Evolutionary conservation across 2,113 vertebrate genomes (phyloP).

Genomic region (Ctenomys sociabilis): DNA sequence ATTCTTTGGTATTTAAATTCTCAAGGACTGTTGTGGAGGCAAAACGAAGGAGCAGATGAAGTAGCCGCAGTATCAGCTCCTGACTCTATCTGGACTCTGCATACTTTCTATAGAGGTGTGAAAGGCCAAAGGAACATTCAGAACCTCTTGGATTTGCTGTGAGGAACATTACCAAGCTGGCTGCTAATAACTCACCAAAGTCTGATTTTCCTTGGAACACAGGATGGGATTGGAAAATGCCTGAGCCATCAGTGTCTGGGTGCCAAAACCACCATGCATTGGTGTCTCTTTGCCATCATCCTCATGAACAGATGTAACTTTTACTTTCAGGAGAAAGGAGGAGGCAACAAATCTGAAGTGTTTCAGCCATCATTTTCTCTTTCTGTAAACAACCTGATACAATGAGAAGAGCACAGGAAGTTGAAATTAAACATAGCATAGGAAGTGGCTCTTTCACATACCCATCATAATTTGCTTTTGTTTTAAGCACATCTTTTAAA

Average conservation of each 20-base stretch:
- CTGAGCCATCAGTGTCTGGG: slow-evolving; percentile 87
- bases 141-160: slow-evolving; percentile 90
- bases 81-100: slow-evolving; percentile 91
- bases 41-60: slow-evolving; percentile 84
- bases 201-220: slow-evolving; percentile 91
- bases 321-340: background rate
- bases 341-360: background rate
- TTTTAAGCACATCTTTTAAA: background rate
- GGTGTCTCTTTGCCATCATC: background rate
- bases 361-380: background rate
- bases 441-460: background rate
- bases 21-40: slow-evolving; percentile 86
- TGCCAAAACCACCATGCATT: background rate
- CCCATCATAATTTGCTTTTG: background rate
- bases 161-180: slow-evolving; percentile 90
- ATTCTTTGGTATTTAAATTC: slow-evolving; percentile 89
- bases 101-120: slow-evolving; percentile 89
- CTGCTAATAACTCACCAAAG: slow-evolving; percentile 90
- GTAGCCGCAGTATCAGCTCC: slow-evolving; percentile 86
- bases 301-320: background rate
- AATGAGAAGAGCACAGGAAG: background rate
- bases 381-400: background rate
- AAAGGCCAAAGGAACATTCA: slow-evolving; percentile 86
- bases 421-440: background rate
- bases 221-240: slow-evolving; percentile 91